phyloP scores from a whole-genome alignment of 2,797 vertebrate genomes.

The Falco rusticolus region DNA sequence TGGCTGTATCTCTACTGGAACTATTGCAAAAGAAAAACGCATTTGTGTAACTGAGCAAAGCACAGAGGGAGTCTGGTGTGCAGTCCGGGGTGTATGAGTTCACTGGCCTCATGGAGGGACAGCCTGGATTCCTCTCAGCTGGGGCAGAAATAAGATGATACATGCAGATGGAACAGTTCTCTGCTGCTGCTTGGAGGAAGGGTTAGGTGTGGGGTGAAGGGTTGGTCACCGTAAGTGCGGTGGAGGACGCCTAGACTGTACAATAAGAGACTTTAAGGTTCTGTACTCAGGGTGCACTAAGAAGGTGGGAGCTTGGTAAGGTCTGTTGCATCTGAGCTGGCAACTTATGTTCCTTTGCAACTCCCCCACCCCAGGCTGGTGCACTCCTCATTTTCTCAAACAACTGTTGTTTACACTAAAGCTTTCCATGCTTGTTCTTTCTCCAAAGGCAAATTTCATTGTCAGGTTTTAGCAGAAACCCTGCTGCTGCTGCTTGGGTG shows the following conservation, averaged over 20 bases:
- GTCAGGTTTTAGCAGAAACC: constrained; percentile 42
- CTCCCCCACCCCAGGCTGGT: not conserved
- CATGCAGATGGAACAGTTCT: not conserved
- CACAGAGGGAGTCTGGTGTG: not conserved
- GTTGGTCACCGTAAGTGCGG: not conserved
- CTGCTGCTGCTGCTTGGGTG: constrained; percentile 45
- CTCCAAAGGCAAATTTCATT: constrained; percentile 17
- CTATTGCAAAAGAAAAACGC: not conserved
- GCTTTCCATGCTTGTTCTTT: not conserved
- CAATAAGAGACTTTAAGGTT: not conserved
- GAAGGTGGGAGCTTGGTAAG: not conserved
- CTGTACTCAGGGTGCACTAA: not conserved
- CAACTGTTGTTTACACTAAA: not conserved
- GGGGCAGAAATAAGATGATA: not conserved
- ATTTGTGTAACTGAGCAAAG: constrained; percentile 1
- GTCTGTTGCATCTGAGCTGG: not conserved
- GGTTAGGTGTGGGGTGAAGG: not conserved
- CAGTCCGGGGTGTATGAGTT: not conserved
- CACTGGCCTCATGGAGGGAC: not conserved
- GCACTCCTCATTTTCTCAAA: constrained; percentile 1
- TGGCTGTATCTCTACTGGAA: not conserved
- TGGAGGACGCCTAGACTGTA: not conserved
- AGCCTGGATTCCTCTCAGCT: not conserved
- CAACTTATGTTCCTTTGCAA: not conserved
- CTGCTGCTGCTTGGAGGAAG: not conserved